These are phyloP conservation scores for Aphodius granarius DNA, from an alignment of 2,888 invertebrate species.

Conservation along the genomic window DNA sequence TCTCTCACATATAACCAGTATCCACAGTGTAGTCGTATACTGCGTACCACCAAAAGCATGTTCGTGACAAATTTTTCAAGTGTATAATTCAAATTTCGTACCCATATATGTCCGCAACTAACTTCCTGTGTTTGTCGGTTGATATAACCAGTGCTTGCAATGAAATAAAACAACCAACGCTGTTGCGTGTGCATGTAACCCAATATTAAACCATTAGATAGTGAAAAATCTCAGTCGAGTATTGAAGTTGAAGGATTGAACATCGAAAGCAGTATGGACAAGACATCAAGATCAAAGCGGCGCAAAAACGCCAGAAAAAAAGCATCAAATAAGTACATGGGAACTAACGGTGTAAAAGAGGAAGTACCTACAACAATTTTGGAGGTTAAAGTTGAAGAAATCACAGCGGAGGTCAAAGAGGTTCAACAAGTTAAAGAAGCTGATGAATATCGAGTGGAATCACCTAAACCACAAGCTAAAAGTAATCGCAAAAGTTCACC, in stretches of 20 bases:
- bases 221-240: background rate
- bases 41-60: background rate
- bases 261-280: conserved; percentile 10
- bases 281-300: conserved; percentile 12
- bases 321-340: background rate
- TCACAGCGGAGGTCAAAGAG: conserved; percentile 25
- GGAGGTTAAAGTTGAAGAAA: conserved; percentile 21
- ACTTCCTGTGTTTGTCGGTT: background rate
- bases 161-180: background rate
- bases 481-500: conserved; percentile 1
- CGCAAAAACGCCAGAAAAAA: background rate
- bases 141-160: background rate
- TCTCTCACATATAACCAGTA: background rate
- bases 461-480: conserved; percentile 40
- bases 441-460: conserved; percentile 49
- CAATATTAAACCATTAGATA: background rate
- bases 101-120: background rate
- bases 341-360: background rate
- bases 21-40: background rate
- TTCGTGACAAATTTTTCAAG: background rate
- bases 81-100: background rate
- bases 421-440: conserved; percentile 20
- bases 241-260: background rate
- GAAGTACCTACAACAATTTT: background rate
- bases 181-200: background rate